A percentile compares a stretch with the other conserved stretches of the same genome.
phyloP scores from a whole-genome alignment of 1,140 invertebrate species.

The Conus ventricosus region DNA sequence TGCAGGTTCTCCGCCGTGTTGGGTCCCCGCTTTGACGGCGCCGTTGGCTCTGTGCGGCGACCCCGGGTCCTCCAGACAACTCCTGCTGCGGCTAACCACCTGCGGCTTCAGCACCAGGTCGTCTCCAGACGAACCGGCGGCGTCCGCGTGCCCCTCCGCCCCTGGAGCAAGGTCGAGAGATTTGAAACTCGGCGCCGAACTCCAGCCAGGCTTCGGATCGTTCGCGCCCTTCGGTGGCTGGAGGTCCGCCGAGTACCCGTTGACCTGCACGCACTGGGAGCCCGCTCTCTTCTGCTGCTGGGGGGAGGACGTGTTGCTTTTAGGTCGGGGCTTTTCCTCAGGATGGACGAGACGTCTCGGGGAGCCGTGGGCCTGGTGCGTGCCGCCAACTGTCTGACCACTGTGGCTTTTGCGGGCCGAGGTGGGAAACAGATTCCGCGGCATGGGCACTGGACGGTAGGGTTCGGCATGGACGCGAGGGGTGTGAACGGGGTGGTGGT shows the following conservation, averaged over 20 bases:
- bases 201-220: constrained; percentile 16
- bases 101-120: constrained; percentile 17
- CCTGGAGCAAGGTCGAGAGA: constrained; percentile 12
- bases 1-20: not conserved
- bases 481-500: not conserved
- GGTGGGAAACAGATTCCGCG: constrained; percentile 11
- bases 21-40: no score
- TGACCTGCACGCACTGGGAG: not conserved
- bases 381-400: not conserved
- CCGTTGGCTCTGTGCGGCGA: not conserved
- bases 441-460: constrained; percentile 1
- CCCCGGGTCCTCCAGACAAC: not conserved
- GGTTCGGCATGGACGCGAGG: not conserved
- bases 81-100: not conserved
- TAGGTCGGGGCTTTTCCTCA: not conserved
- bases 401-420: constrained; percentile 12
- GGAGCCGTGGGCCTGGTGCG: not conserved
- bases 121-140: not conserved
- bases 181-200: constrained; percentile 13
- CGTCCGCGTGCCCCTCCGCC: not conserved
- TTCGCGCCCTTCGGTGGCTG: not conserved
- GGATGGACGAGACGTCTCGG: not conserved
- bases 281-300: not conserved
- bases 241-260: not conserved
- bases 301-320: not conserved